A percentile compares a stretch with the other conserved stretches of the same genome.
These are phyloP conservation scores for Archilochus colubris DNA, from an alignment of 2,113 vertebrate genomes.

Conservation along the genomic window DNA sequence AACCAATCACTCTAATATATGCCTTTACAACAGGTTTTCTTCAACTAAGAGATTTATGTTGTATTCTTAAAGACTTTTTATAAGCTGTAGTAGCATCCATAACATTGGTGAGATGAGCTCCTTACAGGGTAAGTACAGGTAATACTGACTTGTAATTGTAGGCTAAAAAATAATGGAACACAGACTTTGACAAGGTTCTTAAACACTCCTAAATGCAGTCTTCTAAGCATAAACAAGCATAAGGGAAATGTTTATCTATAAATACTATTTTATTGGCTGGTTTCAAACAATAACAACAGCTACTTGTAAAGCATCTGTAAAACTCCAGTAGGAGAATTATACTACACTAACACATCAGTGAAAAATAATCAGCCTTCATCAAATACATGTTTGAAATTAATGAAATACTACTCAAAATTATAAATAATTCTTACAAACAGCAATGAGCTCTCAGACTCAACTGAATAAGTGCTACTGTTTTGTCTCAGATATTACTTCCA, in stretches of 20 bases:
- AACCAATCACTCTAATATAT: not conserved
- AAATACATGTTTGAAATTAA: conserved; percentile 17
- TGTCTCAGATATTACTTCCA: not conserved
- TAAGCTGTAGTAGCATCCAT: not conserved
- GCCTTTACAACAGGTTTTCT: not conserved
- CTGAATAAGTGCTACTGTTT: not conserved
- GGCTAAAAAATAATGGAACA: not conserved
- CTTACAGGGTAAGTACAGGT: not conserved
- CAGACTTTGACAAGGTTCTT: conserved; percentile 13
- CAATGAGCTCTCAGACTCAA: not conserved
- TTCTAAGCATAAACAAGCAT: not conserved
- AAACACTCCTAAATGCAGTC: not conserved
- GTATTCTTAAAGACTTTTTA: not conserved
- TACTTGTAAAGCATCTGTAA: conserved; percentile 46
- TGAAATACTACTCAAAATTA: not conserved
- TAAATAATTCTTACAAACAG: not conserved
- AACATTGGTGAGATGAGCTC: not conserved
- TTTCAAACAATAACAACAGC: conserved; percentile 48
- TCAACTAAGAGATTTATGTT: not conserved
- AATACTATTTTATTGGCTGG: conserved; percentile 21
- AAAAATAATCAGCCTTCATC: conserved; percentile 41
- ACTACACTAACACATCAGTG: conserved; percentile 10
- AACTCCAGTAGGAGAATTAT: conserved; percentile 41
- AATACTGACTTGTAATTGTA: not conserved
- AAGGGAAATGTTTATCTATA: conserved; percentile 37